Percentiles rank a stretch among this genome's conserved stretches.
These are phyloP conservation scores for Catharus minimus DNA, from an alignment of 2,113 vertebrate species.

Conservation along the genomic window DNA sequence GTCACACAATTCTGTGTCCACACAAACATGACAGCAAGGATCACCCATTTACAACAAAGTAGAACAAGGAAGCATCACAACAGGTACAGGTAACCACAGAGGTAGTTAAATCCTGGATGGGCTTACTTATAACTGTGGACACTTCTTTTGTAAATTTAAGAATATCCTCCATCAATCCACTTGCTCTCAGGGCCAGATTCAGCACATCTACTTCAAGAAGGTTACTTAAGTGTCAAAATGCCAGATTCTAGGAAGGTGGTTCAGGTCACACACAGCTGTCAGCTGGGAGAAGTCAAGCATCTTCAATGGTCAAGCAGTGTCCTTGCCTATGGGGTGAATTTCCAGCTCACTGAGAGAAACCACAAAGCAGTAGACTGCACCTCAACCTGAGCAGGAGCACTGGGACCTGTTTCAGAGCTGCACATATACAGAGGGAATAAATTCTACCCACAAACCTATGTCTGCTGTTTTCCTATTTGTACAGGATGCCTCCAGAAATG, in stretches of 20 bases:
- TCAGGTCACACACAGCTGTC: background rate
- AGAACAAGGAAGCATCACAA: background rate
- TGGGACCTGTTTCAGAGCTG: background rate
- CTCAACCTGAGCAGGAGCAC: background rate
- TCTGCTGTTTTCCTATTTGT: background rate
- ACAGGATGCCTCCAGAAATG: background rate
- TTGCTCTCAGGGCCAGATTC: background rate
- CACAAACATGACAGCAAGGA: background rate
- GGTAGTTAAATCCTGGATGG: background rate
- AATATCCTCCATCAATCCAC: background rate
- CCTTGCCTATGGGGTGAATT: rapidly evolving
- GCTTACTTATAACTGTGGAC: background rate
- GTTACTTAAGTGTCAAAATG: background rate
- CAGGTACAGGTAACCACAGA: background rate
- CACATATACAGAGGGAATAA: background rate
- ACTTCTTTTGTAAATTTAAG: background rate
- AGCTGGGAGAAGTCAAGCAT: background rate
- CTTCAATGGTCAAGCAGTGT: background rate
- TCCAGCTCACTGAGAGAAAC: background rate
- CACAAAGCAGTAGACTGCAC: background rate
- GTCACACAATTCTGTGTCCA: background rate
- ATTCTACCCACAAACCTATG: rapidly evolving
- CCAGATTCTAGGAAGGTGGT: background rate
- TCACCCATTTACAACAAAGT: rapidly evolving
- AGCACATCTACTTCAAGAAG: background rate